Evolutionary conservation across 1,140 invertebrate species (phyloP).

Genomic region (Amphibalanus amphitrite): DNA sequence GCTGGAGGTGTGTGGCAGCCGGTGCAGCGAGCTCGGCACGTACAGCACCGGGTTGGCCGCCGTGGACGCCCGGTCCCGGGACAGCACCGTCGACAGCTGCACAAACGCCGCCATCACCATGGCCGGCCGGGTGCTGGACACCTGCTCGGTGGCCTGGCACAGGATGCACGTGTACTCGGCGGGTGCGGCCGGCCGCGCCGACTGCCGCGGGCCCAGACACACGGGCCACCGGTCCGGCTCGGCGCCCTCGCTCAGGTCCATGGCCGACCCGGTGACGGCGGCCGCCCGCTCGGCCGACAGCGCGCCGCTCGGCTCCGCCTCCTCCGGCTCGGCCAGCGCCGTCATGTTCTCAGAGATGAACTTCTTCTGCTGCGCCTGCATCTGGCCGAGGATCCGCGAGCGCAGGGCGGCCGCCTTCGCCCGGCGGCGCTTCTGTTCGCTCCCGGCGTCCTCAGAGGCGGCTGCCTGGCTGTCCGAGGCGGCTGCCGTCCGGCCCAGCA

Average conservation of each 20-base stretch:
- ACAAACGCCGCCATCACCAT: conserved; percentile 86
- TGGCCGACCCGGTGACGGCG: background rate
- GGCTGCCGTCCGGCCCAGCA: background rate
- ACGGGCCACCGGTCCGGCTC: background rate
- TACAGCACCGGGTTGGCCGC: conserved; percentile 31
- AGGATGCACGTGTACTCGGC: conserved; percentile 71
- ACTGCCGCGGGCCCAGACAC: background rate
- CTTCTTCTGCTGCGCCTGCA: background rate
- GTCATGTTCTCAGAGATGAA: background rate
- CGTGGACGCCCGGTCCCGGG: conserved; percentile 28
- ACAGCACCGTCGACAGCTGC: conserved; percentile 80
- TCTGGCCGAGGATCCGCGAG: background rate
- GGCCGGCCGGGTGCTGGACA: conserved; percentile 41
- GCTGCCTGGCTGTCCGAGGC: background rate
- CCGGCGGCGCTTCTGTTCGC: background rate
- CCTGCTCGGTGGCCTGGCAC: conserved; percentile 80
- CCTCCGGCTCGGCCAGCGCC: background rate
- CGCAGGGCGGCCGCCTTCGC: background rate
- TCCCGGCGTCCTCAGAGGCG: background rate
- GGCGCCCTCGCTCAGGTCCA: background rate
- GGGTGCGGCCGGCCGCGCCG: background rate
- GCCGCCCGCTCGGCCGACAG: too few species aligned
- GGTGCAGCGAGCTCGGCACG: conserved; percentile 46
- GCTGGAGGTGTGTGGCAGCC: conserved; percentile 69
- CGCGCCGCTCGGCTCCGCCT: background rate